Conservation (phyloP, 2,113 vertebrate genomes). For the Rhinogobius similis region DNA sequence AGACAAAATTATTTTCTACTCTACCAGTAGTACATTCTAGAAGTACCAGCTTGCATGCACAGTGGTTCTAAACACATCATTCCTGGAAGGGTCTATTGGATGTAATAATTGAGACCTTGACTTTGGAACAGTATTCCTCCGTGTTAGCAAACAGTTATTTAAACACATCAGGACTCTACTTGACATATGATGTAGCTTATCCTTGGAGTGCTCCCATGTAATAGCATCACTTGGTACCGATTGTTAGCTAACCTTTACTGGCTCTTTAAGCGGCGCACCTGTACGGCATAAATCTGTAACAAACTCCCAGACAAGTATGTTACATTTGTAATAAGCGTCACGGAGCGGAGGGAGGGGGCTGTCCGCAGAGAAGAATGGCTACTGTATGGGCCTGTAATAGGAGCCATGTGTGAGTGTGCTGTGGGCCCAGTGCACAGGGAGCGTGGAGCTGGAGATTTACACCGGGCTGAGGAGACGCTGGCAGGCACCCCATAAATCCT, state of each 20-base stretch:
- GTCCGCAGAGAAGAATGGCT: constrained; percentile 91
- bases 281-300: constrained; percentile 89
- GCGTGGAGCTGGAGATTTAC: constrained; percentile 62
- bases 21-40: too few relatives aligned
- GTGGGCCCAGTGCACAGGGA: constrained; percentile 58
- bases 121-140: background rate
- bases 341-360: constrained; percentile 69
- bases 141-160: background rate
- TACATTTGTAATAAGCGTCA: constrained; percentile 93
- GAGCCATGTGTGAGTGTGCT: constrained; percentile 90
- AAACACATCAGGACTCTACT: background rate
- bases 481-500: constrained; percentile 73
- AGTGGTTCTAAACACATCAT: too few relatives aligned
- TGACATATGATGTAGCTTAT: background rate
- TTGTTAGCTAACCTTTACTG: constrained; percentile 43
- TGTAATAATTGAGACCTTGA: too few relatives aligned
- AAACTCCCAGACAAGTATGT: constrained; percentile 81
- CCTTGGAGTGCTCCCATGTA: background rate
- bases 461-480: constrained; percentile 58
- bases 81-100: too few relatives aligned
- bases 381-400: constrained; percentile 86
- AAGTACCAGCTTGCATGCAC: too few relatives aligned
- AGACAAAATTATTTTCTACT: too few relatives aligned
- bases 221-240: constrained; percentile 25
- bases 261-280: constrained; percentile 81